phyloP scores from a whole-genome alignment of 2,113 vertebrate genomes.

The Trematocara nigrifrons region DNA sequence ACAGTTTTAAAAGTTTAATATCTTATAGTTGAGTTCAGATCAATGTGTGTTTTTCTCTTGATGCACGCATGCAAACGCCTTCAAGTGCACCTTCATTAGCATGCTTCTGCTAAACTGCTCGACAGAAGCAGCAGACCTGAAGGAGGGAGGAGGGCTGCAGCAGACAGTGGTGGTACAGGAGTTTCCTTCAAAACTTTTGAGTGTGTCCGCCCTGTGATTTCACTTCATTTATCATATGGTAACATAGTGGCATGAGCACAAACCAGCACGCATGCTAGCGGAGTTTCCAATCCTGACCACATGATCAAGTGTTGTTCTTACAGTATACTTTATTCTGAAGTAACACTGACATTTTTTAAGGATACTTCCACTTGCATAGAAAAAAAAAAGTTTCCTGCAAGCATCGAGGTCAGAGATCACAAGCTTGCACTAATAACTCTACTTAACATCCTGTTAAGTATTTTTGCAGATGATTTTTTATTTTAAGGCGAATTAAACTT shows the following conservation, averaged over 20 bases:
- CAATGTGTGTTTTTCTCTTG: background rate
- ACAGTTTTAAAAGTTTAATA: background rate
- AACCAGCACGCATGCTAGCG: background rate
- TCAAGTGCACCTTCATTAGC: background rate
- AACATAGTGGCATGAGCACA: background rate
- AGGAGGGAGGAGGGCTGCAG: background rate
- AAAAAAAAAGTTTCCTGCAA: background rate
- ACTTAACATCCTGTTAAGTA: background rate
- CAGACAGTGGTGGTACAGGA: background rate
- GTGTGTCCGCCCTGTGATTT: background rate
- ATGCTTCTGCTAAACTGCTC: background rate
- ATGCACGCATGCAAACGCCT: background rate
- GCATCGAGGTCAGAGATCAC: background rate
- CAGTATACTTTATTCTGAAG: background rate
- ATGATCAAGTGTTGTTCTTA: background rate
- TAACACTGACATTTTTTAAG: background rate
- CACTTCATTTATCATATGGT: background rate
- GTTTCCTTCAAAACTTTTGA: slow-evolving; percentile 25
- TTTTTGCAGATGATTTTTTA: background rate
- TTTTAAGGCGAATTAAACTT: background rate
- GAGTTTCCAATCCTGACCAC: slow-evolving; percentile 6
- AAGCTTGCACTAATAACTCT: background rate
- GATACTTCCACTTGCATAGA: background rate
- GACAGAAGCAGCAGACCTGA: background rate
- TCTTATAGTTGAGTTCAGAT: background rate